Conservation (phyloP, 2,113 vertebrate species). For the Pagrus major region DNA sequence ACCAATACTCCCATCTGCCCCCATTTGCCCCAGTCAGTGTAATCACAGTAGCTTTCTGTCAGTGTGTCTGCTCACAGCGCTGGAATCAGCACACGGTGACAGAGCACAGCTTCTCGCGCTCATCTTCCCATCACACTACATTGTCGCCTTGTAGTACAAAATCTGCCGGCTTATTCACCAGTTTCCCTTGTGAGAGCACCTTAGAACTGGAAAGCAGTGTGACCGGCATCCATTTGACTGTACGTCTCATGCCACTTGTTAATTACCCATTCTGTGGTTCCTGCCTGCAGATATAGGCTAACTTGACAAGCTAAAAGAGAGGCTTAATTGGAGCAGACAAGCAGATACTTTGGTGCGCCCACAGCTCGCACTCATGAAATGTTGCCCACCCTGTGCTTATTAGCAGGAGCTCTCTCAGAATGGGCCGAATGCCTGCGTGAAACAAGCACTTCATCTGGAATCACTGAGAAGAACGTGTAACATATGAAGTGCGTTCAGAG, state of each 20-base stretch:
- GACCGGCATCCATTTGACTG: constrained; percentile 43
- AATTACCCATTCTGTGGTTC: constrained; percentile 54
- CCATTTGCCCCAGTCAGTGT: constrained; percentile 12
- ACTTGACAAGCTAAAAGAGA: constrained; percentile 45
- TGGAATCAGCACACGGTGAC: constrained; percentile 10
- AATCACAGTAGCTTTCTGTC: constrained; percentile 15
- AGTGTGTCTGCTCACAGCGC: not conserved
- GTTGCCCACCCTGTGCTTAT: constrained; percentile 17
- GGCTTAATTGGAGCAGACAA: constrained; percentile 66
- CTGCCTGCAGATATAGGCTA: constrained; percentile 37
- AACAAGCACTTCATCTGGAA: constrained; percentile 18
- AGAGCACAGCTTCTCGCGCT: not conserved
- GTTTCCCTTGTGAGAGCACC: constrained; percentile 27
- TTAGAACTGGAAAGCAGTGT: constrained; percentile 33
- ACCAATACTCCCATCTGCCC: not conserved
- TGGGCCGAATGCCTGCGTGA: not conserved
- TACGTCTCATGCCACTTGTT: constrained; percentile 48
- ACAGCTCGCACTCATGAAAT: constrained; percentile 30
- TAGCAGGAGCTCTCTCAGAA: constrained; percentile 23
- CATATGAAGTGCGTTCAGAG: constrained; percentile 17
- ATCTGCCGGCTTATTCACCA: constrained; percentile 17
- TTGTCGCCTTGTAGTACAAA: not conserved
- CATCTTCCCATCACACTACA: not conserved
- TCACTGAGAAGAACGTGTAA: not conserved
- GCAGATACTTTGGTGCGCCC: constrained; percentile 35